Evolutionary conservation across 2,113 vertebrate species (phyloP), one percentile per base, ranked within the genome.

Genomic region (Hoplias malabaricus): DNA sequence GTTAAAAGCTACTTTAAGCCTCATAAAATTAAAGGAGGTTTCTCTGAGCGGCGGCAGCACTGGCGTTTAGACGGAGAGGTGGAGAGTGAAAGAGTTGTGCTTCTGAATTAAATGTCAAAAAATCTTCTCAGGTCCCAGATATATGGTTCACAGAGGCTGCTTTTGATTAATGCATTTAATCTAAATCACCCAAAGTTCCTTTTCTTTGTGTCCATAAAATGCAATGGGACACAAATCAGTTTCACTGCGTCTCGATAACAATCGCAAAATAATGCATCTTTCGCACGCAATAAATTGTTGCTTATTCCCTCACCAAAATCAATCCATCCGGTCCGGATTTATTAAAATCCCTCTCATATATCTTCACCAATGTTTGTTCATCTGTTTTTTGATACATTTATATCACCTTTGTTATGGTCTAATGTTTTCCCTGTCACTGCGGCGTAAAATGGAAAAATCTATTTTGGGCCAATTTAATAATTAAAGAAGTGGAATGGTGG

Each of bases 181-280:
- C 95, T 97, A 98, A 98, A 98, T 98, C 95, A 97, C 95, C 92
- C 93, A 94, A 95, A 96, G 94, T 97, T 98, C 94, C 95, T 93
- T 91, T 97, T 94, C 94, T 94, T 94, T 95, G 95, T 95, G 67
- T 95, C 95, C 95, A 97, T 98, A 98, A 98, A 98, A 96, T 94
- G 96, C 96, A 97, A 96, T 95, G 92, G 94, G 95, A 96, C 95
- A 97, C 96, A 99, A 98, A 99, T 98, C 96, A 97, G 94, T 96
- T 96, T 97, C 97, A 97, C 94, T 95, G 93, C 93, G 94, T 94
- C 94, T 94, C 92, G 95, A 98, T 96, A 97, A 97, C 96, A 98
- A 97, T 98, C 91, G 96, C 95, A 98, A 98, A 98, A 98, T 98
- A 98, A 98, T 99, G 96, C 96, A 96, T 99, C 59, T 96, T 99